Base-by-base conservation (phyloP, 1,140 invertebrate genomes). In the Hydropsyche tenuis region DNA sequence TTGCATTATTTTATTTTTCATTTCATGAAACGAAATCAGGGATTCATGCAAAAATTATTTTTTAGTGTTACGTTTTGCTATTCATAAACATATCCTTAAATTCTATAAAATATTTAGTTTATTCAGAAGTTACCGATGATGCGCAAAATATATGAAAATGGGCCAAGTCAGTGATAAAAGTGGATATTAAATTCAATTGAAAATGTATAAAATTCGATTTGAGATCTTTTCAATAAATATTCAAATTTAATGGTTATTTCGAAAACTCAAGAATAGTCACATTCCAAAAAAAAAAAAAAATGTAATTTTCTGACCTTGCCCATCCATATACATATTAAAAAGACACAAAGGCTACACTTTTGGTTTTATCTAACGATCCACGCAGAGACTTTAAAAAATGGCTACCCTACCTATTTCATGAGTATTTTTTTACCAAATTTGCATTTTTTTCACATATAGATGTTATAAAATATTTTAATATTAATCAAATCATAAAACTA, bases 401-500 rank as follows among this genome's bases (percentile, higher is more conserved):
- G 72, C 75, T 77, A 77, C 48, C 70, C 75, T 77, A 77, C 27
- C 62, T 74, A 77, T 56, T 72, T 75, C 56, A 60, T 60, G 76
- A 77, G 76, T 77, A 77, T 77, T 77, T 37, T 37, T 65, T 69
- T 73, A 56, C 73, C 72, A 77, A 77, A 72, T 63, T 64, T 64
- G 16, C 27, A 60, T 73, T 72, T 37, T 37, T 70, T 56, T 74
- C 69, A 69, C 68, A 56, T 75, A 69, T 66, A 69, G 51, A 64
- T 71, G 72, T 76, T 69, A 64, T 56, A 73, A 66, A 37, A 22
- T 46, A 20, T 76, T 71, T 56, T 53, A 18, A 53, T 20, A 53
- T 53, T 60, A 60, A 25, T 60, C 72, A 77, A 77, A 77, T 70
- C 53, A 77, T 73, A 74, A 77, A 72, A 77, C 76, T 77, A 77